Evolutionary conservation across 2,797 vertebrate genomes (phyloP), one percentile per base, ranked within the genome.

Genomic region (Cuniculus paca): DNA sequence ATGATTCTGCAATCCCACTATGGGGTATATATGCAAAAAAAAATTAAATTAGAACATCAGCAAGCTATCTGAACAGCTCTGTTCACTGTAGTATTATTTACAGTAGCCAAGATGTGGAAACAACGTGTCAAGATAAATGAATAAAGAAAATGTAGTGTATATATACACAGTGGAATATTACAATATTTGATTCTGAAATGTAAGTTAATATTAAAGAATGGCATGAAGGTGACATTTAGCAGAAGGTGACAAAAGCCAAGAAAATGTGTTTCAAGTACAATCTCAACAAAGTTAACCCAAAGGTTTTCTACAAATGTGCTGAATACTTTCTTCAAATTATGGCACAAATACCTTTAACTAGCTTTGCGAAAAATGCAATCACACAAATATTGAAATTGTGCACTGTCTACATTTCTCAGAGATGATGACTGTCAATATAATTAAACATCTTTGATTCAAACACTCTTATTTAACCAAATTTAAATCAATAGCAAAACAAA

Each of bases 381-480:
- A 95, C 36, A 89, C 56, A 80, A 94, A 93, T 50, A 50, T 52
- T 12, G 52, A 39, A 95, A 91, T 94, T 94, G 1, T 91, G 34
- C 80, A 86, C 42, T 84, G 93, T 91, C 12, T 48, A 77, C 79
- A 81, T 91, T 97, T 96, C 36, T 97, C 63, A 91, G 94, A 74
- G 85, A 96, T 92, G 77, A 82, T 9, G 88, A 83, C 2, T 45
- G 39, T 95, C 90, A 94, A 80, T 60, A 54, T 96, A 96, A 96
- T 97, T 97, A 96, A 97, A 91, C 77, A 95, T 45, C 39, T 94
- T 75, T 95, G 86, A 95, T 36, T 82, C 75, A 95, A 92, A 96
- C 82, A 92, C 48, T 96, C 88, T 93, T 92, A 91, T 84, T 96
- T 94, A 91, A 96, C 88, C 77, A 92, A 94, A 96, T 88, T 91